phyloP scores from a whole-genome alignment of 2,113 vertebrate genomes.

The Oryzias woworae region DNA sequence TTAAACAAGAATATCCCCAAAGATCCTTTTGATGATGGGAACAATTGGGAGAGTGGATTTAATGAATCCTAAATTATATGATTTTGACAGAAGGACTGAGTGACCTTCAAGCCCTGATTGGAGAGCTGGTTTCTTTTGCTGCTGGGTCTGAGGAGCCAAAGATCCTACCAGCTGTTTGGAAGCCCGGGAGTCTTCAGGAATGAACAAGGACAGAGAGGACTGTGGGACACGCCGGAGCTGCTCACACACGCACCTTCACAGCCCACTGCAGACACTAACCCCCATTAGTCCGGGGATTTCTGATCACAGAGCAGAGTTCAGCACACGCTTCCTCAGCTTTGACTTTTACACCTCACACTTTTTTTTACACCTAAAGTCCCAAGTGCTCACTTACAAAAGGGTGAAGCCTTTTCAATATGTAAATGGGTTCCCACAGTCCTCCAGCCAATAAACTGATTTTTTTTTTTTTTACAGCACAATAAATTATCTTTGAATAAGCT shows the following conservation, averaged over 20 bases:
- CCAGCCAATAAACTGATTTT: constrained; percentile 34
- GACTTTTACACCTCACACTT: constrained; percentile 16
- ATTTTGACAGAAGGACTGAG: constrained; percentile 30
- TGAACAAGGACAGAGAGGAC: constrained; percentile 36
- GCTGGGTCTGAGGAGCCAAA: constrained; percentile 36
- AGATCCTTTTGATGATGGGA: constrained; percentile 2
- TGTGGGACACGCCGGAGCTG: constrained; percentile 25
- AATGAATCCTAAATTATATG: neutral
- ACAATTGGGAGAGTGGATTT: constrained; percentile 1
- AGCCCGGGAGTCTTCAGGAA: constrained; percentile 25
- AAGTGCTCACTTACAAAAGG: constrained; percentile 21
- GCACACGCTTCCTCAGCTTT: constrained; percentile 9
- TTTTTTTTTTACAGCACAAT: constrained; percentile 20
- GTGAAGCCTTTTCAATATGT: constrained; percentile 38
- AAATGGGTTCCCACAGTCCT: constrained; percentile 32
- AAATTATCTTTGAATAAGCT: constrained; percentile 26
- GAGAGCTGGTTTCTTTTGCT: constrained; percentile 51
- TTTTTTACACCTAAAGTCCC: constrained; percentile 22
- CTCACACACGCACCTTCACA: constrained; percentile 41
- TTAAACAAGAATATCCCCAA: constrained; percentile 4
- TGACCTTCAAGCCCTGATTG: constrained; percentile 34
- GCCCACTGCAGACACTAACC: constrained; percentile 21
- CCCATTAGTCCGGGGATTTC: constrained; percentile 20
- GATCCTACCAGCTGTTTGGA: constrained; percentile 1
- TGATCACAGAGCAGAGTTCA: constrained; percentile 25